Conservation (phyloP, 2,888 invertebrate species). For the Criorhina ranunculi region DNA sequence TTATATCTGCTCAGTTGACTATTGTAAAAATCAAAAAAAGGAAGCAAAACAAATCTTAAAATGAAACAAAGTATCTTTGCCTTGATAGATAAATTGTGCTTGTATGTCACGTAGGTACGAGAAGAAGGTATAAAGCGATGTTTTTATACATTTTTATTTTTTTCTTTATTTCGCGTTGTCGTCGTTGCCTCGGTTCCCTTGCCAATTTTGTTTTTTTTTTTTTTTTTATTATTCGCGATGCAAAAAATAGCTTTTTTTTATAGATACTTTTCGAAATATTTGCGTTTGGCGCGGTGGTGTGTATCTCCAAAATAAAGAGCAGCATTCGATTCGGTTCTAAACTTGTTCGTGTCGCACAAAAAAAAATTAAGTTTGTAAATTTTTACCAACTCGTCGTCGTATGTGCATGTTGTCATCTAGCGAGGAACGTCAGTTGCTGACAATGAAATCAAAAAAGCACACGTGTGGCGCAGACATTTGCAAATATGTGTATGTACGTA, state of each 20-base stretch:
- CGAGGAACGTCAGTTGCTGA: constrained; percentile 31
- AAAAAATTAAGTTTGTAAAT: constrained; percentile 46
- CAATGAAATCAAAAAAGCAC: constrained; percentile 38
- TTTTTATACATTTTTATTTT: constrained; percentile 43
- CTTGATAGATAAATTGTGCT: constrained; percentile 76
- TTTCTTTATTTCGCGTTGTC: constrained; percentile 36
- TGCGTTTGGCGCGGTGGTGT: constrained; percentile 41
- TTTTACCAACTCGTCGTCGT: constrained; percentile 23
- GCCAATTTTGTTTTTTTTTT: constrained; percentile 59
- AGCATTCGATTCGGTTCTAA: constrained; percentile 49
- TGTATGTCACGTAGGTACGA: constrained; percentile 75
- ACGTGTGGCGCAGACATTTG: constrained; percentile 61
- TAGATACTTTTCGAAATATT: constrained; percentile 37
- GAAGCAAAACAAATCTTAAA: constrained; percentile 24
- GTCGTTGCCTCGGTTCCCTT: constrained; percentile 59
- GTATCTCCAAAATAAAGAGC: constrained; percentile 60
- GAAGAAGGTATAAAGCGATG: constrained; percentile 70
- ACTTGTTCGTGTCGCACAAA: constrained; percentile 55
- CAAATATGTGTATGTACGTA: constrained; percentile 43
- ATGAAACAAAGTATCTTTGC: constrained; percentile 65
- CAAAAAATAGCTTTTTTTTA: constrained; percentile 61
- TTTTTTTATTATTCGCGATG: constrained; percentile 52
- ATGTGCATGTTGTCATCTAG: constrained; percentile 49
- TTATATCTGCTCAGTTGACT: constrained; percentile 53
- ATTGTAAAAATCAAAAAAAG: constrained; percentile 50